These are phyloP conservation scores for Sylvilagus bachmani DNA, from an alignment of 2,113 vertebrate genomes.

Conservation along the genomic window DNA sequence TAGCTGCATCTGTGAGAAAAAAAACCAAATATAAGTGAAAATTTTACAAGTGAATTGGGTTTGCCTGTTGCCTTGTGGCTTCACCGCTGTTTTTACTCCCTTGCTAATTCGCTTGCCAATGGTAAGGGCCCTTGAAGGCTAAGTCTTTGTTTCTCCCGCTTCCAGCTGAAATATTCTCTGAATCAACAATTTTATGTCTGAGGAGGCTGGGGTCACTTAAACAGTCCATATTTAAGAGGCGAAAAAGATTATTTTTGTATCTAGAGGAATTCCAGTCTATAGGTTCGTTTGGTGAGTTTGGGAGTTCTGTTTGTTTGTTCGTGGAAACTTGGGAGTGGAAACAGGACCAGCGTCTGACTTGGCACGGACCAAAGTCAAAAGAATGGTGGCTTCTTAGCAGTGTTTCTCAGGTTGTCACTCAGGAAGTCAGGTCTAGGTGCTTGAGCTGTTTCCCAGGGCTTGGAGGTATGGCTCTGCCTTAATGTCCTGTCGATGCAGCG, in stretches of 20 bases:
- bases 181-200: slow-evolving; percentile 15
- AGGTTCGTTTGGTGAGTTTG: neutral
- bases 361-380: neutral
- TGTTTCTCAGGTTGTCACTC: neutral
- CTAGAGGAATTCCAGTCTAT: neutral
- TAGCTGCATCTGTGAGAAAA: neutral
- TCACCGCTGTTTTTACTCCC: neutral
- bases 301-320: neutral
- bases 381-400: neutral
- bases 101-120: slow-evolving; percentile 42
- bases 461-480: neutral
- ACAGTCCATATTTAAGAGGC: slow-evolving; percentile 44
- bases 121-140: neutral
- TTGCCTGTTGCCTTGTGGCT: slow-evolving; percentile 28
- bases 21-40: neutral
- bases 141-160: slow-evolving; percentile 7
- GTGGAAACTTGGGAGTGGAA: neutral
- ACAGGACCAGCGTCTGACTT: neutral
- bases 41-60: slow-evolving; percentile 19
- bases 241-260: slow-evolving; percentile 4
- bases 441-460: neutral
- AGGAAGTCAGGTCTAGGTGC: neutral
- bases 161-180: slow-evolving; percentile 37
- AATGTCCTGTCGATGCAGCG: neutral
- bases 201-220: neutral